Percentiles rank a stretch among this genome's conserved stretches.
Conservation (phyloP, 2,797 vertebrate genomes). For the Takifugu ocellatus region DNA sequence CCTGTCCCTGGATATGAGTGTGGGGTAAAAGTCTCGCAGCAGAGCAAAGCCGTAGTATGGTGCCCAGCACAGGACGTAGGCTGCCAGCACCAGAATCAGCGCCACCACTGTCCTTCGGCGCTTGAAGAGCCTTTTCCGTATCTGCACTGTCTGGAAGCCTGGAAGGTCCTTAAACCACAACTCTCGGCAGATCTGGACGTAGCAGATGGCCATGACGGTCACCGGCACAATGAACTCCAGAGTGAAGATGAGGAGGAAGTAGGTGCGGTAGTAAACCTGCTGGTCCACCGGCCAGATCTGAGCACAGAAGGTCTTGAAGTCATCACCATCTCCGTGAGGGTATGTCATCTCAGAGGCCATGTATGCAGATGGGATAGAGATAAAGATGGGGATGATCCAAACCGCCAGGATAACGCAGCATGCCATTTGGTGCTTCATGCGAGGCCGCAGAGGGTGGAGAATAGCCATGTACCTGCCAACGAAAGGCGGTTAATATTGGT, state of each 20-base stretch:
- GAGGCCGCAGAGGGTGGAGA: conserved; percentile 87
- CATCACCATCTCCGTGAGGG: conserved; percentile 59
- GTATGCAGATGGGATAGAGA: conserved; percentile 90
- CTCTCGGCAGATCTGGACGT: conserved; percentile 84
- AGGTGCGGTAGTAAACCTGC: conserved; percentile 86
- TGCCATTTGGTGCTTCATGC: conserved; percentile 88
- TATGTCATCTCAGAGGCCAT: conserved; percentile 85
- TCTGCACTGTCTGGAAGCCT: conserved; percentile 90
- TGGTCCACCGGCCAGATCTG: conserved; percentile 94
- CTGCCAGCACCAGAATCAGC: conserved; percentile 83
- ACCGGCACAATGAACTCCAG: conserved; percentile 89
- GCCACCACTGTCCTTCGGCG: conserved; percentile 86
- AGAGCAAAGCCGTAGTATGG: conserved; percentile 88
- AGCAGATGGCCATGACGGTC: conserved; percentile 85
- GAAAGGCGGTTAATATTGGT: not conserved
- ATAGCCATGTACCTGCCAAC: conserved; percentile 86
- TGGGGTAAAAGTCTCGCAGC: conserved; percentile 89
- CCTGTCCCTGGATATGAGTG: conserved; percentile 83
- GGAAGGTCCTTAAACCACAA: conserved; percentile 94
- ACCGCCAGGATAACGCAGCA: conserved; percentile 81
- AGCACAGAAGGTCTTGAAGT: conserved; percentile 89
- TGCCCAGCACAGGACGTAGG: conserved; percentile 91
- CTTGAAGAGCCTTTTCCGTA: conserved; percentile 79
- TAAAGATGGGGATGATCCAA: conserved; percentile 85
- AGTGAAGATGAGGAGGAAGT: conserved; percentile 89